phyloP scores from a whole-genome alignment of 2,888 invertebrate genomes.

The Elmis aenea region DNA sequence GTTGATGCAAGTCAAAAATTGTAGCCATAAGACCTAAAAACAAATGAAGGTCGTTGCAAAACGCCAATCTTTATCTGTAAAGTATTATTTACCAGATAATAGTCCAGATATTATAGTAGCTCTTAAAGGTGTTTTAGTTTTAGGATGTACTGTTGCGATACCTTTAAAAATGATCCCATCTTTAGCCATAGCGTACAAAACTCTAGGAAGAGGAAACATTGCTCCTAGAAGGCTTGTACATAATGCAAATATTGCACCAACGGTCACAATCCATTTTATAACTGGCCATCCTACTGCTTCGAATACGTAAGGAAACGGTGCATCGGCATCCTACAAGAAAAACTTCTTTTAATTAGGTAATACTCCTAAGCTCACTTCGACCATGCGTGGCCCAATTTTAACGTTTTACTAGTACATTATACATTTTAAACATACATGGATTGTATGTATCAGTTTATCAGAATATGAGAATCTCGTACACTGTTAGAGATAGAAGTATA shows the following conservation, averaged over 20 bases:
- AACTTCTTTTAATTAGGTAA: too few species aligned
- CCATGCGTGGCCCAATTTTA: too few species aligned
- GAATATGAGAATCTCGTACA: too few species aligned
- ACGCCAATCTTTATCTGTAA: too few species aligned
- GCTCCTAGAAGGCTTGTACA: conserved; percentile 83
- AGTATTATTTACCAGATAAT: conserved; percentile 56
- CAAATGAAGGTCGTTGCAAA: conserved; percentile 1
- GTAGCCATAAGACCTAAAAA: conserved; percentile 73
- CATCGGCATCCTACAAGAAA: conserved; percentile 69
- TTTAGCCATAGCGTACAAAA: conserved; percentile 85
- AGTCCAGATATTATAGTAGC: conserved; percentile 74
- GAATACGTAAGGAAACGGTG: conserved; percentile 86
- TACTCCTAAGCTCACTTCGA: too few species aligned
- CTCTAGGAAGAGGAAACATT: conserved; percentile 83
- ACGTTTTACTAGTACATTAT: too few species aligned
- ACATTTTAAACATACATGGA: too few species aligned
- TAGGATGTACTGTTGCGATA: conserved; percentile 63
- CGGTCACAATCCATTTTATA: conserved; percentile 84
- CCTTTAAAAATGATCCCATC: conserved; percentile 80
- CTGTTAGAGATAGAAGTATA: too few species aligned
- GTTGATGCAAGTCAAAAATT: conserved; percentile 81
- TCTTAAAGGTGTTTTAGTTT: conserved; percentile 73
- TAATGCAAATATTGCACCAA: conserved; percentile 88
- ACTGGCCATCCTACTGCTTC: conserved; percentile 67
- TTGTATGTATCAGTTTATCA: too few species aligned